phyloP scores from a whole-genome alignment of 2,888 invertebrate genomes.

The Mystacides longicornis region DNA sequence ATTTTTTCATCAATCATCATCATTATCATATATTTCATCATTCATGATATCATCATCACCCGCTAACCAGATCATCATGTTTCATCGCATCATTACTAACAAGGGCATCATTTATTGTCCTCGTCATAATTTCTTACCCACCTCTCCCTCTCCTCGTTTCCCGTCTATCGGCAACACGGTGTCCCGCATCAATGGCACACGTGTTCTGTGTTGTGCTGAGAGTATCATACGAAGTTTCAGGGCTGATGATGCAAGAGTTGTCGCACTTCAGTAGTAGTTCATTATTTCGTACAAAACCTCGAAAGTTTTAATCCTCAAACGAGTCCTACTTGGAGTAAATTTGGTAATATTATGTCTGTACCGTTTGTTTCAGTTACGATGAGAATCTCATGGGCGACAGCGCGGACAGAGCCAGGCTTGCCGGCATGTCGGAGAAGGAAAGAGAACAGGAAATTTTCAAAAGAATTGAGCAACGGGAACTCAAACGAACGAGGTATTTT shows the following conservation, averaged over 20 bases:
- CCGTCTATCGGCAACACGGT: not conserved
- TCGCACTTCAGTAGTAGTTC: constrained; percentile 16
- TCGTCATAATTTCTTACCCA: not conserved
- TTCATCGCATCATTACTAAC: not conserved
- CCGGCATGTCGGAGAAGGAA: constrained; percentile 93
- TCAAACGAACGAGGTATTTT: constrained; percentile 74
- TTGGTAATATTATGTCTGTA: not conserved
- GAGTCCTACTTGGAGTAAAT: not conserved
- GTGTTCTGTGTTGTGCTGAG: constrained; percentile 9
- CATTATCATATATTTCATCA: not conserved
- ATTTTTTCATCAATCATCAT: not conserved
- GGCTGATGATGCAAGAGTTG: constrained; percentile 13
- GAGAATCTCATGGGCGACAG: constrained; percentile 96
- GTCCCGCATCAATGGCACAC: not conserved
- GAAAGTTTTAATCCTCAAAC: not conserved
- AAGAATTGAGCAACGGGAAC: constrained; percentile 88
- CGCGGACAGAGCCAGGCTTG: constrained; percentile 83
- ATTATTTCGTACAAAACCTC: not conserved
- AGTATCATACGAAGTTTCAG: constrained; percentile 13
- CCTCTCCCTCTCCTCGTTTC: not conserved
- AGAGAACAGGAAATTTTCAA: constrained; percentile 96
- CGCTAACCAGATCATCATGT: not conserved
- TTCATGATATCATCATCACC: not conserved
- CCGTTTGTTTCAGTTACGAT: constrained; percentile 54
- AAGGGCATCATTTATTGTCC: not conserved